Percentiles rank a stretch among this genome's conserved stretches.
Evolutionary conservation across 2,888 invertebrate species (phyloP).

Genomic region (Lottia gigantea): DNA sequence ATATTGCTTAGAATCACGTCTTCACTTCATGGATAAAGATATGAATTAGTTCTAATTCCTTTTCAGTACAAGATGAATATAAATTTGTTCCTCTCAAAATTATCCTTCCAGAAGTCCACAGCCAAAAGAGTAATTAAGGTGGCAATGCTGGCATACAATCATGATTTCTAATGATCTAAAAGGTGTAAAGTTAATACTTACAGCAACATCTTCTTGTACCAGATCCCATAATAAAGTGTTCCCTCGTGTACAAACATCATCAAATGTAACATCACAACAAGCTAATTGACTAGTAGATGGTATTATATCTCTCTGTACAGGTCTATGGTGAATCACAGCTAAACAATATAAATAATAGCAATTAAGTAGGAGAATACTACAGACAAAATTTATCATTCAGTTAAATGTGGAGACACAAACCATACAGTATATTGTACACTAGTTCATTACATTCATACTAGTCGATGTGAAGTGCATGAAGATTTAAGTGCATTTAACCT

Average conservation of each 20-base stretch:
- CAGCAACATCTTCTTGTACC: conserved; percentile 77
- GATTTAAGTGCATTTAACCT: not conserved
- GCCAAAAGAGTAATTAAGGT: not conserved
- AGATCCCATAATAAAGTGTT: conserved; percentile 94
- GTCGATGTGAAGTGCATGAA: not conserved
- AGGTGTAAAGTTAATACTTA: conserved; percentile 35
- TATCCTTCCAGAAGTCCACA: not conserved
- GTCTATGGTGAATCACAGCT: conserved; percentile 47
- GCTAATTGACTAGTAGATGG: conserved; percentile 28
- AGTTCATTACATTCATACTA: not conserved
- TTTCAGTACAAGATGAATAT: too few relatives aligned
- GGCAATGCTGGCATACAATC: not conserved
- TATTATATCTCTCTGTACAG: conserved; percentile 38
- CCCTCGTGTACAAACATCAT: conserved; percentile 85
- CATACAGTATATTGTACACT: too few relatives aligned
- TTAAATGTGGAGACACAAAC: too few relatives aligned
- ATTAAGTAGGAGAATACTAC: too few relatives aligned
- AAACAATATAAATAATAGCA: conserved; percentile 5
- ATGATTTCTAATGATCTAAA: not conserved
- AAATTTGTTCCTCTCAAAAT: too few relatives aligned
- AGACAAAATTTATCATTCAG: not conserved
- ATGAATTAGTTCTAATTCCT: too few relatives aligned
- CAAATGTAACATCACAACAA: conserved; percentile 64
- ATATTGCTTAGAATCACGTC: too few relatives aligned
- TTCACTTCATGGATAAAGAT: too few relatives aligned